Percentiles rank a stretch among this genome's conserved stretches.
These are phyloP conservation scores for Anolis carolinensis DNA, from an alignment of 2,113 vertebrate genomes.

Conservation along the genomic window DNA sequence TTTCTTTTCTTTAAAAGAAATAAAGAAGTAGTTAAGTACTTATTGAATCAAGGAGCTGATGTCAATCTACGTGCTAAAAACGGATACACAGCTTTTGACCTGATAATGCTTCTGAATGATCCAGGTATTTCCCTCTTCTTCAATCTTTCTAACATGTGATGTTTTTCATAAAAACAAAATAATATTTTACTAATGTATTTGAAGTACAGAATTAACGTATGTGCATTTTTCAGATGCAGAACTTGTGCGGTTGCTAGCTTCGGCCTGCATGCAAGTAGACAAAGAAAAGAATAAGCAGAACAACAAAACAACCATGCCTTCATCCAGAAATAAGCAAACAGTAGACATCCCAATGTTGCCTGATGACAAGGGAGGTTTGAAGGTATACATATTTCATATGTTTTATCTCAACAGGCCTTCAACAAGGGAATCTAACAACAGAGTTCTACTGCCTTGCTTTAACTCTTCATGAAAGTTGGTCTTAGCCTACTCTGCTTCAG, in stretches of 20 bases:
- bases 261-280: slow-evolving; percentile 95
- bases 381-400: slow-evolving; percentile 76
- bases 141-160: background rate
- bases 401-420: background rate
- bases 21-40: slow-evolving; percentile 93
- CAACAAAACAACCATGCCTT: slow-evolving; percentile 69
- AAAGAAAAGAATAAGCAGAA: slow-evolving; percentile 87
- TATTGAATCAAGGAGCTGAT: slow-evolving; percentile 91
- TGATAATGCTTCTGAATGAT: slow-evolving; percentile 96
- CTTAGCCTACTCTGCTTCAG: background rate
- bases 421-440: background rate
- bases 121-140: slow-evolving; percentile 79
- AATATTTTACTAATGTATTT: background rate
- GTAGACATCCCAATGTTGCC: slow-evolving; percentile 83
- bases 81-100: slow-evolving; percentile 95
- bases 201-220: background rate
- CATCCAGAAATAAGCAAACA: slow-evolving; percentile 82
- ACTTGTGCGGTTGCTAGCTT: slow-evolving; percentile 91
- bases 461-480: background rate
- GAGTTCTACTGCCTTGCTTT: background rate
- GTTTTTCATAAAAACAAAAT: background rate
- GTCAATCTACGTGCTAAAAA: slow-evolving; percentile 94
- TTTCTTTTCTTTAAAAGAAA: slow-evolving; percentile 79
- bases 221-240: slow-evolving; percentile 85
- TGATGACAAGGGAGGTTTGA: slow-evolving; percentile 92